Percentiles rank a stretch among this genome's conserved stretches.
These are phyloP conservation scores for Phalacrocorax pelagicus DNA, from an alignment of 2,113 vertebrate genomes.

Conservation along the genomic window DNA sequence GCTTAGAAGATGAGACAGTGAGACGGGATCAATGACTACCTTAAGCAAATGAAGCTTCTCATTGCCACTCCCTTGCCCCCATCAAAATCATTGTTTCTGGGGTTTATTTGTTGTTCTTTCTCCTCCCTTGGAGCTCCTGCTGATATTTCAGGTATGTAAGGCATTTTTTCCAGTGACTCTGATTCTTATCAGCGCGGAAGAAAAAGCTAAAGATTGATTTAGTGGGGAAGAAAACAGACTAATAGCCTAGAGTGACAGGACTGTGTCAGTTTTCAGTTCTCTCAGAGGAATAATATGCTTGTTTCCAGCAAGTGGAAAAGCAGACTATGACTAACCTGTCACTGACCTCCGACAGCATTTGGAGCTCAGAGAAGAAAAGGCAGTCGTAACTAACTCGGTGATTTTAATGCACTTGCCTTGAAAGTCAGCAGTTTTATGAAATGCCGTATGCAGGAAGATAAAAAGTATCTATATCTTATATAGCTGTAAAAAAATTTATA, in stretches of 20 bases:
- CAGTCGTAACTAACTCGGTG: neutral
- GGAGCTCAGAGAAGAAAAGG: neutral
- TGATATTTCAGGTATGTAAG: neutral
- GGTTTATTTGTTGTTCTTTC: neutral
- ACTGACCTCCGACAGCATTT: conserved; percentile 14
- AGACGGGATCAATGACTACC: neutral
- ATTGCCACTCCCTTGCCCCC: neutral
- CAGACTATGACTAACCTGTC: neutral
- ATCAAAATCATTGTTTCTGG: neutral
- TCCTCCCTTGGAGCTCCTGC: neutral
- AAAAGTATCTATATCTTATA: neutral
- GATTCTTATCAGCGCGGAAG: neutral
- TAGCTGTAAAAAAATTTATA: neutral
- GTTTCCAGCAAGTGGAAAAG: conserved; percentile 38
- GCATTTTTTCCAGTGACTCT: neutral
- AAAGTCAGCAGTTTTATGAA: conserved; percentile 25
- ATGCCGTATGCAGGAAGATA: neutral
- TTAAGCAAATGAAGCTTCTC: neutral
- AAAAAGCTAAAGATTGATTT: conserved; percentile 24
- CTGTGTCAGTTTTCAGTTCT: neutral
- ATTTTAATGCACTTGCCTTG: conserved; percentile 17
- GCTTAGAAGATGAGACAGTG: neutral
- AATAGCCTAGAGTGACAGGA: neutral
- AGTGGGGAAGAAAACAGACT: neutral
- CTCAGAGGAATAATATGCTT: neutral